Percentiles rank a stretch among this genome's conserved stretches.
These are phyloP conservation scores for Trachelus tabidus DNA, from an alignment of 2,888 invertebrate species.

Conservation along the genomic window DNA sequence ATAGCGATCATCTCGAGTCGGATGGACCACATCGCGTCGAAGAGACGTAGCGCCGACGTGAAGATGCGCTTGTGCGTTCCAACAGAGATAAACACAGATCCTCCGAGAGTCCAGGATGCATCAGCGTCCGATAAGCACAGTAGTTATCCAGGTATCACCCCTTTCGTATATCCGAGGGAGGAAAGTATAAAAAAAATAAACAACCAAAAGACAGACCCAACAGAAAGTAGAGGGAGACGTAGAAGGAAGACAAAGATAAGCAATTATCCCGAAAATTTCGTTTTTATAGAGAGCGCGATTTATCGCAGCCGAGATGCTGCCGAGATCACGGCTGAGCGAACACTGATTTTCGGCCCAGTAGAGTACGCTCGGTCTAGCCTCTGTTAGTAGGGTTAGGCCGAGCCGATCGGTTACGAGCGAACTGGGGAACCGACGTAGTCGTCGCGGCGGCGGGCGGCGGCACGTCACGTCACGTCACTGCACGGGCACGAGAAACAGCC, in stretches of 20 bases:
- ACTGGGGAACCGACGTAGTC: slow-evolving; percentile 13
- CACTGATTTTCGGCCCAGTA: slow-evolving; percentile 28
- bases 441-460: neutral
- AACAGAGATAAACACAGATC: too few species aligned
- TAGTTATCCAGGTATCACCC: too few species aligned
- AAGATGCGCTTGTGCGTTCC: neutral
- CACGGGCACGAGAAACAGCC: slow-evolving; percentile 17
- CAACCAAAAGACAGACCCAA: neutral
- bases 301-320: slow-evolving; percentile 21
- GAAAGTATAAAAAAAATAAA: neutral
- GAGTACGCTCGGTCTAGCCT: slow-evolving; percentile 18
- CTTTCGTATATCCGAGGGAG: too few species aligned
- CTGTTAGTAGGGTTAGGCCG: slow-evolving; percentile 19
- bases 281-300: neutral
- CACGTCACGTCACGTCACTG: slow-evolving; percentile 22
- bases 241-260: neutral
- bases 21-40: neutral
- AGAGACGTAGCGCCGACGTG: neutral
- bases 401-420: slow-evolving; percentile 19
- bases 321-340: slow-evolving; percentile 32
- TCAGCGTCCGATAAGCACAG: too few species aligned
- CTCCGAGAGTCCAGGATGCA: too few species aligned
- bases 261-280: slow-evolving; percentile 12
- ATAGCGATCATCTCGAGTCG: slow-evolving; percentile 28
- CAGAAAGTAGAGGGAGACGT: neutral